These are phyloP conservation scores for Antrozous pallidus DNA, from an alignment of 2,797 vertebrate species.

Conservation along the genomic window DNA sequence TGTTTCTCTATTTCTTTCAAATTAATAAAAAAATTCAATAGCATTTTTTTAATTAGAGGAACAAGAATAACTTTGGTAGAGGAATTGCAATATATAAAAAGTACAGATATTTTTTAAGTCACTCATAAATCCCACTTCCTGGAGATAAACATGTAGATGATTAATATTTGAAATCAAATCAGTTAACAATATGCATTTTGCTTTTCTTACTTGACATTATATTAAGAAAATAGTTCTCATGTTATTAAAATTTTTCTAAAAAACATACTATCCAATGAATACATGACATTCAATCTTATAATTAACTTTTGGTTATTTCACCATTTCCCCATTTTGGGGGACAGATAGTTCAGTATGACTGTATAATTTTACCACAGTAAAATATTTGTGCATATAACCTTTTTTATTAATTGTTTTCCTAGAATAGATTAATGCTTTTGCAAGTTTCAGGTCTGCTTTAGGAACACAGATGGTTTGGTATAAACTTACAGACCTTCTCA, in stretches of 20 bases:
- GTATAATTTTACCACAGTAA: neutral
- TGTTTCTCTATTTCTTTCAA: neutral
- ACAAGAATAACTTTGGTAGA: neutral
- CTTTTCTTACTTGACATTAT: neutral
- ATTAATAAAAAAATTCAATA: neutral
- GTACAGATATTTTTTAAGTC: neutral
- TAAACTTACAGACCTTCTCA: neutral
- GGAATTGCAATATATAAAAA: neutral
- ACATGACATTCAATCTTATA: neutral
- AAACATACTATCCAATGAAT: neutral
- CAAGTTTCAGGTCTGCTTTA: slow-evolving; percentile 1
- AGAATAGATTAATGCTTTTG: neutral
- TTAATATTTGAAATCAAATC: neutral
- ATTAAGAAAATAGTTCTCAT: neutral
- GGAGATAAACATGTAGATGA: neutral
- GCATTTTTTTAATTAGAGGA: neutral
- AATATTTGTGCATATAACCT: neutral
- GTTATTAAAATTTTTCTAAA: neutral
- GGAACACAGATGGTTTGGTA: neutral
- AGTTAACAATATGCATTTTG: neutral
- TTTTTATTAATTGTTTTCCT: neutral
- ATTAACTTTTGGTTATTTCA: neutral
- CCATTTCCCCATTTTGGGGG: neutral
- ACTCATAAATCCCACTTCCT: neutral
- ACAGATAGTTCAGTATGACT: neutral